A percentile compares a stretch with the other conserved stretches of the same genome.
Conservation (phyloP, 2,797 vertebrate species). For the Pipistrellus kuhlii region DNA sequence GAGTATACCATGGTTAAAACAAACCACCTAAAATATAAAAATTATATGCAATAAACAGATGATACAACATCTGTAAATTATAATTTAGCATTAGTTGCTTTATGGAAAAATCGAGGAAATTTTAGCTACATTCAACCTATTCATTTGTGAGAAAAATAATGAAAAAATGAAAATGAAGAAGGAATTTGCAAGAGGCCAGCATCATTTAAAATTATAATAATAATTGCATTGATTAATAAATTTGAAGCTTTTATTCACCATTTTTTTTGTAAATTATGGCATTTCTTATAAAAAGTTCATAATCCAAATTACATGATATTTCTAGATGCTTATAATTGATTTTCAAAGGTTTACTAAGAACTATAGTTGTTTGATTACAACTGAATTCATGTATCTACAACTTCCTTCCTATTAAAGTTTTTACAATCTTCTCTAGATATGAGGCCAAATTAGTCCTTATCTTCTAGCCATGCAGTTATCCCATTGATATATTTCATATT, state of each 20-base stretch:
- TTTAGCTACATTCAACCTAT: not conserved
- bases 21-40: not conserved
- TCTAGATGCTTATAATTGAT: too few relatives aligned
- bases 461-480: not conserved
- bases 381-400: not conserved
- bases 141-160: not conserved
- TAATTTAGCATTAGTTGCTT: not conserved
- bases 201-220: not conserved
- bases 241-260: not conserved
- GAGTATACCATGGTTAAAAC: not conserved
- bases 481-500: constrained; percentile 4
- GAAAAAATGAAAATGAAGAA: not conserved
- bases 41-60: not conserved
- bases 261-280: not conserved
- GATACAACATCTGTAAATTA: not conserved
- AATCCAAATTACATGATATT: not conserved
- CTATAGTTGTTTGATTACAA: not conserved
- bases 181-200: not conserved
- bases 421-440: not conserved
- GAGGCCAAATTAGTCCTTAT: not conserved
- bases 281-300: not conserved
- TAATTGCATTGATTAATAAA: not conserved
- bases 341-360: not conserved
- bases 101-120: not conserved
- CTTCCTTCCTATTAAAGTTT: not conserved